Conservation (phyloP, 1,140 invertebrate genomes). For the Eupristina koningsbergeri region DNA sequence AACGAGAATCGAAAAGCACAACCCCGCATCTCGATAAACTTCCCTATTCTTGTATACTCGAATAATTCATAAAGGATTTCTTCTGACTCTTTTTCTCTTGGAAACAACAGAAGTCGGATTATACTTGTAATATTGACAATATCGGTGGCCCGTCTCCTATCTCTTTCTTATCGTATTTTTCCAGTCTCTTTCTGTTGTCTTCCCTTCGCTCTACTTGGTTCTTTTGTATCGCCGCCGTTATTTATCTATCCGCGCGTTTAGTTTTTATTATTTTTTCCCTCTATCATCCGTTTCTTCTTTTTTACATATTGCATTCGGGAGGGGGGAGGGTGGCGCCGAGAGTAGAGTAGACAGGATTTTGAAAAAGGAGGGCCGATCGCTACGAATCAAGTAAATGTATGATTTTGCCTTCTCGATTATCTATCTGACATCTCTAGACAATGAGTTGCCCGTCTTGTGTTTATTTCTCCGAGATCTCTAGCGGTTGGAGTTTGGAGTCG, state of each 20-base stretch:
- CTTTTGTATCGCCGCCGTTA: neutral
- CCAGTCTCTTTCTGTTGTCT: conserved; percentile 34
- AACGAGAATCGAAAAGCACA: neutral
- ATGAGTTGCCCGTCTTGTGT: conserved; percentile 55
- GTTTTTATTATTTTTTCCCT: conserved; percentile 53
- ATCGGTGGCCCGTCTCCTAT: neutral
- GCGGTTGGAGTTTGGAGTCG: conserved; percentile 8
- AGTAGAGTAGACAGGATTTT: conserved; percentile 52
- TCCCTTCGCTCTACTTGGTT: conserved; percentile 28
- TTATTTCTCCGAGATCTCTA: conserved; percentile 31
- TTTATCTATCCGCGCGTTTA: conserved; percentile 20
- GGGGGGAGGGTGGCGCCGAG: neutral
- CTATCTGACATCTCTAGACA: conserved; percentile 64
- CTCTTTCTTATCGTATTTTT: neutral
- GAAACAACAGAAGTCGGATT: neutral
- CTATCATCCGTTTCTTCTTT: conserved; percentile 38
- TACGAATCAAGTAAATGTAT: conserved; percentile 62
- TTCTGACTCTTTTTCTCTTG: neutral
- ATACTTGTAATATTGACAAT: neutral
- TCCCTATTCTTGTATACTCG: neutral
- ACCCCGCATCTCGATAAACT: neutral
- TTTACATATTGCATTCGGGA: neutral
- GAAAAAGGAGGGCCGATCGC: conserved; percentile 57
- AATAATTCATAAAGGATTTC: neutral
- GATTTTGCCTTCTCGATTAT: conserved; percentile 60